These are phyloP conservation scores for Notodonta dromedarius DNA, from an alignment of 2,888 invertebrate species.

Conservation along the genomic window DNA sequence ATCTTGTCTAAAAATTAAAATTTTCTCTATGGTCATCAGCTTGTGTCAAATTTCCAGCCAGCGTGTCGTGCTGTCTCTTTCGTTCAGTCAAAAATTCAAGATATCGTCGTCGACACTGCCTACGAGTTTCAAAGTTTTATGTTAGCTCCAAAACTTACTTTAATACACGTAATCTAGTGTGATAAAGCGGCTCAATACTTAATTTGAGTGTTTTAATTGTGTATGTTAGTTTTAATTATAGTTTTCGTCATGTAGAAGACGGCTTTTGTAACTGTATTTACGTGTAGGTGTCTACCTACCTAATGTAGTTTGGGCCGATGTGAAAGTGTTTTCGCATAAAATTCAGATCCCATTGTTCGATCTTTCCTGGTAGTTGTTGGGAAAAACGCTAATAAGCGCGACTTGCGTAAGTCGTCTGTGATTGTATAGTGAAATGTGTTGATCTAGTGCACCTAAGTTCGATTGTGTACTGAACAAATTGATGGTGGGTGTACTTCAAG, in stretches of 20 bases:
- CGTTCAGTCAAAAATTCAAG: conserved; percentile 53
- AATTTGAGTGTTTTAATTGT: conserved; percentile 30
- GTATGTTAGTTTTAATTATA: conserved; percentile 19
- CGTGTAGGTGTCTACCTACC: conserved; percentile 77
- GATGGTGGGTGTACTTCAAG: conserved; percentile 44
- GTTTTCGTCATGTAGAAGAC: conserved; percentile 48
- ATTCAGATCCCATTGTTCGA: conserved; percentile 80
- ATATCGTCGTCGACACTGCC: conserved; percentile 66
- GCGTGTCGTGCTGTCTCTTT: conserved; percentile 45
- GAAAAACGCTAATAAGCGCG: conserved; percentile 60
- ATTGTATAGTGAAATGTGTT: conserved; percentile 52
- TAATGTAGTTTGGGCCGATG: conserved; percentile 68
- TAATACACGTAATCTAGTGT: conserved; percentile 36
- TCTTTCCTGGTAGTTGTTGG: conserved; percentile 72
- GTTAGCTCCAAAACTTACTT: conserved; percentile 52
- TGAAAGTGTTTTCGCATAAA: conserved; percentile 83
- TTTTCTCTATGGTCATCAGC: too few species aligned
- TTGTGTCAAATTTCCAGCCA: conserved; percentile 3
- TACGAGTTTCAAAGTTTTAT: conserved; percentile 65
- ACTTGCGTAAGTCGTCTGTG: conserved; percentile 60
- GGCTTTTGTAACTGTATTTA: conserved; percentile 74
- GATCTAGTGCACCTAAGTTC: conserved; percentile 17
- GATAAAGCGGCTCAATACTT: conserved; percentile 26
- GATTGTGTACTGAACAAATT: conserved; percentile 28
- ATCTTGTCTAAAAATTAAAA: too few species aligned